Evolutionary conservation across 2,113 vertebrate genomes (phyloP), one percentile per base, ranked within the genome.

Genomic region (Cettia cetti): DNA sequence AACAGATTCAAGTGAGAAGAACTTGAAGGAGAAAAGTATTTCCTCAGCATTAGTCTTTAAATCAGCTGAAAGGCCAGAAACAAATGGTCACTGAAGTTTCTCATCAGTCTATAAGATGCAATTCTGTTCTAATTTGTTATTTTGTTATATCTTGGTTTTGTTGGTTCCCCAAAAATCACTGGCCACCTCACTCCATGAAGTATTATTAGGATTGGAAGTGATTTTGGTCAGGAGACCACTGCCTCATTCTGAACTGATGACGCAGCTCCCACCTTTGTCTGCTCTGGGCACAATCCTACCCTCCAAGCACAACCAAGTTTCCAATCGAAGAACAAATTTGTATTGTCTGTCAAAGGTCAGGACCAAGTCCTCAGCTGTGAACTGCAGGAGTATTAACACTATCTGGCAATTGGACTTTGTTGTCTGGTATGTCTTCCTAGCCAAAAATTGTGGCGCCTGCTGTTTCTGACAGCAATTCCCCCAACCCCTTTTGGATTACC

Each of bases 321-420:
- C 64, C 84, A 97, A 69, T 61, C 65, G 44, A 56, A 87, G 44
- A 86, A 52, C 54, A 87, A 92, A 95, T 90, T 80, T 82, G 22
- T 26, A 92, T 75, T 80, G 37, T 69, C 37, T 64, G 68, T 91
- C 83, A 77, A 92, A 96, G 87, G 94, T 85, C 74, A 86, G 85
- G 91, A 90, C 85, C 84, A 75, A 54, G 91, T 71, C 68, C 70
- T 83, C 69, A 86, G 82, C 88, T 96, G 89, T 93, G 85, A 97
- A 89, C 78, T 84, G 84, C 90, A 92, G 71, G 64, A 90, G 27
- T 59, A 90, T 64, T 92, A 96, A 94, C 75, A 86, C 60, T 85
- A 86, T 52, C 76, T 90, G 88, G 72, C 72, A 90, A 94, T 33
- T 37, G 71, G 50, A 72, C 54, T 86, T n/a, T 72, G 78, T 91